Evolutionary conservation across 2,797 vertebrate genomes (phyloP), one percentile per base, ranked within the genome.

Genomic region (Sebastes trivittatus): DNA sequence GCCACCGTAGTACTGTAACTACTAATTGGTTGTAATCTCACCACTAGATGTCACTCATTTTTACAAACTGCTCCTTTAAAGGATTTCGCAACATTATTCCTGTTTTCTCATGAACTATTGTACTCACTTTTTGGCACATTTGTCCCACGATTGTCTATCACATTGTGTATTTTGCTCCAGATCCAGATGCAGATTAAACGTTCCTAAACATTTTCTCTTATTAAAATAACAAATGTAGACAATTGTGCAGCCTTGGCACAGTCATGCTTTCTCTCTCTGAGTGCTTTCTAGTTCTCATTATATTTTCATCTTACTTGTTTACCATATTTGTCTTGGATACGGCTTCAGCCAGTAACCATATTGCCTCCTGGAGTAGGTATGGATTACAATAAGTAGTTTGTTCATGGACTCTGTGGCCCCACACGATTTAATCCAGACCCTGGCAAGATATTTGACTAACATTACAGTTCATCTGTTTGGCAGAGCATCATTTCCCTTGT

Each of bases 311-410:
- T 69, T 27, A 54, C 32, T 68, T 87, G 74, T 86, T 88, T 84
- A 74, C 77, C 7, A 32, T 82, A 34, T 88, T 88, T 81, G 59
- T 88, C 77, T 86, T 81, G 85, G 81, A 84, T 61, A 71, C 71
- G 42, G 22, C 65, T 80, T 61, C 10, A 81, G 70, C 66, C 68
- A 65, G 69, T 80, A 59, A 83, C 54, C 29, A 4, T 72, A 16
- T 30, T 84, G 65, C 85, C 73, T 78, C 16, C 49, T 75, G 60
- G 59, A 80, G 68, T 71, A 68, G 42, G 75, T 87, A 79, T 72
- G 30, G 65, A 69, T 84, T 82, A 75, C 59, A 77, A 25, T 75
- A 73, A 83, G 34, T 66, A 63, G 54, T 77, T 61, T 77, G 72
- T 77, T 78, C 58, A n/a, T 62, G 22, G 62, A 81, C 69, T 82